These are phyloP conservation scores for Formica selysi DNA, from an alignment of 1,140 invertebrate genomes.

Conservation along the genomic window DNA sequence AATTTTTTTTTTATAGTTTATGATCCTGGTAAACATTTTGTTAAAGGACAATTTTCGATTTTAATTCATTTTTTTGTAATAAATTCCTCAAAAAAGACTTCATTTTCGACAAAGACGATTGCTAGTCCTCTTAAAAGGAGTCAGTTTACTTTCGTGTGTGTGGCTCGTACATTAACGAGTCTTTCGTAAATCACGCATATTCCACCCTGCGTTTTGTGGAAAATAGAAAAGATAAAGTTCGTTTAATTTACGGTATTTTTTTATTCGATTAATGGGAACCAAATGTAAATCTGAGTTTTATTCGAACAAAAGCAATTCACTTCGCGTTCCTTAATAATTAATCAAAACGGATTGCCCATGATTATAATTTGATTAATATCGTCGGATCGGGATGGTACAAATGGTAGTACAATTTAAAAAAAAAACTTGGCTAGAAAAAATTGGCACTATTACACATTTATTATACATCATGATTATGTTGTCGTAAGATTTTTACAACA, in stretches of 20 bases:
- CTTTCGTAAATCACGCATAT: not conserved
- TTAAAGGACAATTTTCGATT: no score
- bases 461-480: no score
- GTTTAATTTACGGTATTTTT: conserved; percentile 55
- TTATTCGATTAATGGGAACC: conserved; percentile 12
- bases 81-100: no score
- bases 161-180: conserved; percentile 20
- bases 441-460: no score
- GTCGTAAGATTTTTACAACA: no score
- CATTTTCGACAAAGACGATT: no score
- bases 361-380: conserved; percentile 33
- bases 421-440: no score
- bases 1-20: no score
- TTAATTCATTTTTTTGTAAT: no score
- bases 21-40: no score
- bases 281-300: conserved; percentile 35
- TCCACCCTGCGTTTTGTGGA: conserved; percentile 16
- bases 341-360: conserved; percentile 4
- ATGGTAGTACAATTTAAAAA: no score
- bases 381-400: not conserved
- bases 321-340: conserved; percentile 35
- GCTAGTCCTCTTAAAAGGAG: no score
- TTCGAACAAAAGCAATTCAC: conserved; percentile 2
- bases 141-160: not conserved
- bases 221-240: conserved; percentile 15